These are phyloP conservation scores for Vireo altiloquus DNA, from an alignment of 2,113 vertebrate genomes.

Conservation along the genomic window DNA sequence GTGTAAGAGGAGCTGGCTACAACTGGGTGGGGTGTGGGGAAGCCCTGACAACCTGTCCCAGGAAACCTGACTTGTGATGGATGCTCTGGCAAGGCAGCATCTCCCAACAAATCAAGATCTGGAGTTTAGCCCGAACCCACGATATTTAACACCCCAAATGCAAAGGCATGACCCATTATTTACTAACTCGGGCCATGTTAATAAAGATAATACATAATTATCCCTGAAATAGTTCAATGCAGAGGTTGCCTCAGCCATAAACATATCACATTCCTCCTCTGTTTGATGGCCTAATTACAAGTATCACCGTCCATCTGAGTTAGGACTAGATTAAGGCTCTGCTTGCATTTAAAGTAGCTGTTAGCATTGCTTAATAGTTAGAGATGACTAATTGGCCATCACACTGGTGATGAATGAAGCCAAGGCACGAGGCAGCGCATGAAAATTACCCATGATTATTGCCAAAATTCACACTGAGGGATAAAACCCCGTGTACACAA, in stretches of 20 bases:
- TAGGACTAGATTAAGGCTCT: constrained; percentile 1
- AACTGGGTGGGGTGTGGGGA: background rate
- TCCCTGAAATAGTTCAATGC: constrained; percentile 41
- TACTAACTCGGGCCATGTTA: constrained; percentile 13
- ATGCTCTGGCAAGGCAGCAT: background rate
- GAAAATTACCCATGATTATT: background rate
- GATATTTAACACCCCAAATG: background rate
- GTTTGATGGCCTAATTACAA: constrained; percentile 60
- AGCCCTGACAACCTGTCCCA: background rate
- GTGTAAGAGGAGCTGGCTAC: background rate
- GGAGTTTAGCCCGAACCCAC: background rate
- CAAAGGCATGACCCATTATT: constrained; percentile 6
- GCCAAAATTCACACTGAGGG: background rate
- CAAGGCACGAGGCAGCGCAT: background rate
- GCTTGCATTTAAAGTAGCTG: constrained; percentile 58
- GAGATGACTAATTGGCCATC: constrained; percentile 56
- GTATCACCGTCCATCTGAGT: constrained; percentile 13
- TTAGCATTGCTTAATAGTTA: constrained; percentile 27
- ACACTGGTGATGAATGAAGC: constrained; percentile 36
- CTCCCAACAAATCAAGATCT: background rate
- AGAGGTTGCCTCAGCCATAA: constrained; percentile 44
- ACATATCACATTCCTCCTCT: constrained; percentile 39
- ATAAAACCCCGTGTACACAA: fast-evolving
- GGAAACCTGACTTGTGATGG: background rate
- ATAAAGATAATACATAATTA: constrained; percentile 63